Conservation (phyloP, 2,797 vertebrate genomes). For the Nasua narica region DNA sequence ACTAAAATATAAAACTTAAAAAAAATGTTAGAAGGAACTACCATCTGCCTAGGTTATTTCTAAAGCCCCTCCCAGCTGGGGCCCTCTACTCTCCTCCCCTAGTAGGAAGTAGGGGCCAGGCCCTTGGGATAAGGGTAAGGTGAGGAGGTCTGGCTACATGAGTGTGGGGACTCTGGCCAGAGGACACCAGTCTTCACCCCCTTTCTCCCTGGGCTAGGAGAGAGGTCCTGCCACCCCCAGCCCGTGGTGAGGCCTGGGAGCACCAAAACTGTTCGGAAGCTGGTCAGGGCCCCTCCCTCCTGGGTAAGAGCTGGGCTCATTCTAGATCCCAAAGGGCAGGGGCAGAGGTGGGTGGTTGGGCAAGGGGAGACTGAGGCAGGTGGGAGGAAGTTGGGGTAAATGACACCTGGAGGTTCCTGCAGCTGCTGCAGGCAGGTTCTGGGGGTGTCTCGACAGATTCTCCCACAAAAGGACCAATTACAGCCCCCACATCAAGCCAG, state of each 20-base stretch:
- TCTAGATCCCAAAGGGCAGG: not conserved
- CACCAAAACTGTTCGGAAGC: not conserved
- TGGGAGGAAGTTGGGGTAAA: not conserved
- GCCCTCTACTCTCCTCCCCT: not conserved
- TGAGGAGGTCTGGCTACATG: not conserved
- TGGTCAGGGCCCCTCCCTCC: not conserved
- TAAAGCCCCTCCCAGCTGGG: not conserved
- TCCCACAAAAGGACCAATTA: slow-evolving; percentile 54
- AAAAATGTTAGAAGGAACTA: slow-evolving; percentile 2
- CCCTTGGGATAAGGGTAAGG: not conserved
- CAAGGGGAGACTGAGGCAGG: not conserved
- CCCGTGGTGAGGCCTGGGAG: not conserved
- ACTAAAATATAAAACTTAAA: not conserved
- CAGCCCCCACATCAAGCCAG: slow-evolving; percentile 41
- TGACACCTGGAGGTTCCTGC: not conserved
- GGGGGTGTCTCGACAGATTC: slow-evolving; percentile 51
- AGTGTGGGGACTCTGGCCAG: not conserved
- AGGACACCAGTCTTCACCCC: not conserved
- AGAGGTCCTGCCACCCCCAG: not conserved
- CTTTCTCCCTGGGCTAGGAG: not conserved
- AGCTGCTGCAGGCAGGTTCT: not conserved
- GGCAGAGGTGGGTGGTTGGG: not conserved
- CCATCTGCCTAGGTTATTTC: not conserved
- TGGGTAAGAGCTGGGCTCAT: not conserved
- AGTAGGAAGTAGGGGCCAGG: not conserved